Percentiles rank a stretch among this genome's conserved stretches.
These are phyloP conservation scores for Alligator mississippiensis DNA, from an alignment of 2,113 vertebrate species.

Conservation along the genomic window DNA sequence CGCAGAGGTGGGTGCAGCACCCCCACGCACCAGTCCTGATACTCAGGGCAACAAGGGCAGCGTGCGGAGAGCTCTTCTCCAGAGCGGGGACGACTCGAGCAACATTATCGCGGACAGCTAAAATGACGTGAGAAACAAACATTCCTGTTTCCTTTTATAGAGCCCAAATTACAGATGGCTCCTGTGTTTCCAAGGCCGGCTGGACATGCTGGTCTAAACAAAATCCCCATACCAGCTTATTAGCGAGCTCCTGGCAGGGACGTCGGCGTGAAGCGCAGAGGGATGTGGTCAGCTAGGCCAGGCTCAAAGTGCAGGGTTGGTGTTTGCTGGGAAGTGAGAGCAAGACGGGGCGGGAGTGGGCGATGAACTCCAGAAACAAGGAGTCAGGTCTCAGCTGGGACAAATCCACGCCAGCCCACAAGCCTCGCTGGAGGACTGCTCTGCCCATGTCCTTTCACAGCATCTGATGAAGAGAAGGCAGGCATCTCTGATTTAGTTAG, in stretches of 20 bases:
- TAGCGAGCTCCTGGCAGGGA: background rate
- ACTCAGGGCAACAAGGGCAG: background rate
- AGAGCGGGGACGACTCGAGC: background rate
- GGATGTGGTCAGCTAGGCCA: background rate
- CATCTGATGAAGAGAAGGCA: background rate
- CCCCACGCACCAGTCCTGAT: background rate
- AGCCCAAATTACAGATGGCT: background rate
- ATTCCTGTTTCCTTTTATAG: background rate
- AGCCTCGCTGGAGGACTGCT: background rate
- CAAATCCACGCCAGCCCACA: background rate
- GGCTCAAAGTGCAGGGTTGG: background rate
- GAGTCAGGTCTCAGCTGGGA: background rate
- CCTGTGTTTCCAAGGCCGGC: background rate
- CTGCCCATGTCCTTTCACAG: background rate
- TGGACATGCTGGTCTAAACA: background rate
- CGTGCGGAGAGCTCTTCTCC: background rate
- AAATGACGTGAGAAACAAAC: background rate
- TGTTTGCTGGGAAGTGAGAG: background rate
- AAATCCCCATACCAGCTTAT: background rate
- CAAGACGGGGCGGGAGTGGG: background rate
- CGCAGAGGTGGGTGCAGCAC: background rate
- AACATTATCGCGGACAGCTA: background rate
- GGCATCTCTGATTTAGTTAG: no score
- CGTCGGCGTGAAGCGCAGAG: background rate
- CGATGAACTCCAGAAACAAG: background rate